Evolutionary conservation across 2,888 invertebrate species (phyloP), one percentile per base, ranked within the genome.

Genomic region (Meiosimyza decipiens): DNA sequence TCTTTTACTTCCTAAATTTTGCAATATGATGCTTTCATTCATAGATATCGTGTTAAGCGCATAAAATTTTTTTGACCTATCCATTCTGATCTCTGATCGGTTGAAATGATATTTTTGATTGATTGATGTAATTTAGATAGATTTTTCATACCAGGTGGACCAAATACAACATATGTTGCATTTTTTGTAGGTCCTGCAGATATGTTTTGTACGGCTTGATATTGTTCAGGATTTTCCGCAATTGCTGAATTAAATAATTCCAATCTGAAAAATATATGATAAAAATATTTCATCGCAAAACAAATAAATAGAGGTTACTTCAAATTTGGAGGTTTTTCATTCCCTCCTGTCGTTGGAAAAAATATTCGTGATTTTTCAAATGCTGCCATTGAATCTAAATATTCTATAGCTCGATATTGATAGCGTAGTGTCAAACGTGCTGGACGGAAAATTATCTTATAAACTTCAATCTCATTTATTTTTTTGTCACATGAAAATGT

Each of bases 91-190:
- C 22, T 22, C 22, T 3, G 28, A 28, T 28, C 28, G 28, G 28
- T 7, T 40, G 40, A 40, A 40, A 9, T 3, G 40, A 9, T 40
- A 40, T 40, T 40, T 40, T 40, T 40, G 6, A 40, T 40, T 9
- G 40, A 9, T 40, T 40, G 9, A 4, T 28, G 28, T 28, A 28
- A 28, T 28, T 28, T 28, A 28, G 28, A 28, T 28, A 49, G 28
- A 18, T 51, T 59, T 55, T 12, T 92, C 16, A 92, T 92, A 74
- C 95, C 96, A 64, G 96, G 96, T 54, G 96, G 96, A n/a, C 97
- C 97, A 87, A 93, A 96, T 64, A 97, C 89, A 47, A 96, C 90
- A 81, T 95, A 96, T 0, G 97, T 96, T 2, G 90, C 90, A 6
- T 89, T 89, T n/a, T 89, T 88, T 1, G 90, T 89, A 1, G 91